Evolutionary conservation across 1,140 invertebrate species (phyloP), one percentile per base, ranked within the genome.

Genomic region (Bombus picipes): DNA sequence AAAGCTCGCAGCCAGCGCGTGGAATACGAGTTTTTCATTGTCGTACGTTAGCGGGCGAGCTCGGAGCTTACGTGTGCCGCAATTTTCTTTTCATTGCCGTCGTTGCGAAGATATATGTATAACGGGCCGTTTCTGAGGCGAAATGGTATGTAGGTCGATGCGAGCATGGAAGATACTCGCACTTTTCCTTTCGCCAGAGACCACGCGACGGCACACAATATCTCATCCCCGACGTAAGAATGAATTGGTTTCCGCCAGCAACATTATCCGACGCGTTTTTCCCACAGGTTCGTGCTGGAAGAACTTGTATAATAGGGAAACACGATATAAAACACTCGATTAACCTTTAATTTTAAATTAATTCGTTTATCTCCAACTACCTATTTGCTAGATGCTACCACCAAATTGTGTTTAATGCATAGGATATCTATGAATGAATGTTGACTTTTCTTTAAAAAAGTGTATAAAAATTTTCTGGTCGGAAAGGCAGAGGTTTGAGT

Each of bases 1-100:
- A 81, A 85, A 81, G 47, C 47, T 80, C n/a, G 37, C 39, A 41
- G 28, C 28, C 59, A 41, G n/a, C 18, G 62, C 57, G 43, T 18
- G 37, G 75, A 53, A 81, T 74, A 74, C 57, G 70, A 57, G 41
- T 85, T 81, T 73, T 53, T 74, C 83, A 84, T 84, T 84, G 75
- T 84, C 75, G 66, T 59, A 43, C 47, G 9, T 77, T 39, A 43
- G 39, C 41, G 12, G 28, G 28, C 39, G 10, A n/a, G n/a, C 28
- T 1, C 3, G 47, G 18, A 59, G 43, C 47, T 59, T 47, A 75
- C 43, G 34, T 62, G 57, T 28, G 73, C 32, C 34, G 39, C 57
- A n/a, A 72, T 81, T 81, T 85, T 81, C 77, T 81, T 85, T 85
- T 85, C 83, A 80, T 81, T 37, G 66, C n/a, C 83, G 41, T n/a